Base-by-base conservation (phyloP, 2,113 vertebrate species). In the Rynchops niger region DNA sequence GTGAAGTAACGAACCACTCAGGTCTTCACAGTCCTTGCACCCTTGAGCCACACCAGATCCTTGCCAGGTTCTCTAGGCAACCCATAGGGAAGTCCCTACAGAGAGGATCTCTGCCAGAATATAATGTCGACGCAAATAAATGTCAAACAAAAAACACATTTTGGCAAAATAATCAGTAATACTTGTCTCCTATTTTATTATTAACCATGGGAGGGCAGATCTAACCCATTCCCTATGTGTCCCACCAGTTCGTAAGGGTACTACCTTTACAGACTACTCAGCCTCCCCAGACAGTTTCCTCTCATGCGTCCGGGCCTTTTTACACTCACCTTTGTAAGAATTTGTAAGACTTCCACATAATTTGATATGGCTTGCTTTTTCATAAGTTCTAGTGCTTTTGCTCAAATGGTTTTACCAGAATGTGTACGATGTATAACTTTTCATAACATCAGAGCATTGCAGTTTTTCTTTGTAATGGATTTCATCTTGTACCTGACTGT, bases 381-480 rank as follows among this genome's bases (percentile, higher is more conserved):
- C 19, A 5, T 43, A 84, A 73, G 15, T 47, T 74, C 18, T 42
- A 29, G 4, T 36, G 21, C 4, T 56, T 66, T 63, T 81, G 88
- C 38, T 70, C 14, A 80, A 90, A 82, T 47, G 2, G 36, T 42
- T 96, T 81, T 63, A 73, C 27, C 7, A 83, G 55, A 89, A 92
- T 23, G 29, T 34, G 5, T 56, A 58, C 91, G 72, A 93, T 95
- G 49, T 81, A 86, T 84, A 96, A 72, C 58, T 9, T 95, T 96
- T 96, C 69, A 69, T 36, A 97, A 78, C 14, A 73, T 29, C 72
- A 47, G 14, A 92, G 25, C 61, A 25, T 13, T 83, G 19, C 32
- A 91, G 29, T 96, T 96, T 97, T 88, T 90, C 91, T 94, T 82
- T 74, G 53, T 96, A 95, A 96, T 82, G 17, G 62, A 95, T 94